These are phyloP conservation scores for Ormyrus labotus DNA, from an alignment of 2,888 invertebrate genomes.

Conservation along the genomic window DNA sequence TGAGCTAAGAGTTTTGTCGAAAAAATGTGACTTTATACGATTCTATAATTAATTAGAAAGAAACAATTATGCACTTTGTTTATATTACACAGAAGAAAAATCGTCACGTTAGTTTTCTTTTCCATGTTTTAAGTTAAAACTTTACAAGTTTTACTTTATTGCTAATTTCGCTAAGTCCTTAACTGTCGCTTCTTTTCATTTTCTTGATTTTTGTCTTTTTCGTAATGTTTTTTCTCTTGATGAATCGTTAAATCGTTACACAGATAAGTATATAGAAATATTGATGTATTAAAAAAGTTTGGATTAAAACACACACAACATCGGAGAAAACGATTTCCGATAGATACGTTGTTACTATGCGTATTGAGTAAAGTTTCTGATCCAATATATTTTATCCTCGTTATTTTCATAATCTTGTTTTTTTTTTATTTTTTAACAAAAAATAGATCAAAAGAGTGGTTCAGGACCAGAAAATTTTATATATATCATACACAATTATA, in stretches of 20 bases:
- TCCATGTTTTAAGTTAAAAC: slow-evolving; percentile 40
- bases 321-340: slow-evolving; percentile 35
- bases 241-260: slow-evolving; percentile 44
- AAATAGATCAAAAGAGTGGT: slow-evolving; percentile 32
- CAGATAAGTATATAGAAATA: slow-evolving; percentile 40
- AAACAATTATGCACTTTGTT: slow-evolving; percentile 45
- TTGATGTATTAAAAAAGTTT: slow-evolving; percentile 46
- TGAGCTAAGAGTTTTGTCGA: slow-evolving; percentile 9
- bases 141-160: slow-evolving; percentile 53
- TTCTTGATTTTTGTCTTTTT: slow-evolving; percentile 33
- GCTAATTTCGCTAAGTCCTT: slow-evolving; percentile 46
- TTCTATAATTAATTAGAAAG: slow-evolving; percentile 13
- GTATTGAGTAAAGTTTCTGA: slow-evolving; percentile 41
- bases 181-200: slow-evolving; percentile 32
- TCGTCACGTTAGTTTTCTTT: slow-evolving; percentile 24
- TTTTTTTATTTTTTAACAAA: slow-evolving; percentile 17
- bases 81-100: slow-evolving; percentile 46
- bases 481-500: slow-evolving; percentile 48
- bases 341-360: slow-evolving; percentile 39
- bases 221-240: slow-evolving; percentile 6
- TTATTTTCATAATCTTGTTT: slow-evolving; percentile 3
- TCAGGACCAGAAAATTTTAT: slow-evolving; percentile 37
- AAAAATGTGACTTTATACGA: slow-evolving; percentile 21
- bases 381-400: slow-evolving; percentile 17
- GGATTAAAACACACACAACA: slow-evolving; percentile 35